phyloP scores from a whole-genome alignment of 2,888 invertebrate genomes.

The Pasiphila rectangulata region DNA sequence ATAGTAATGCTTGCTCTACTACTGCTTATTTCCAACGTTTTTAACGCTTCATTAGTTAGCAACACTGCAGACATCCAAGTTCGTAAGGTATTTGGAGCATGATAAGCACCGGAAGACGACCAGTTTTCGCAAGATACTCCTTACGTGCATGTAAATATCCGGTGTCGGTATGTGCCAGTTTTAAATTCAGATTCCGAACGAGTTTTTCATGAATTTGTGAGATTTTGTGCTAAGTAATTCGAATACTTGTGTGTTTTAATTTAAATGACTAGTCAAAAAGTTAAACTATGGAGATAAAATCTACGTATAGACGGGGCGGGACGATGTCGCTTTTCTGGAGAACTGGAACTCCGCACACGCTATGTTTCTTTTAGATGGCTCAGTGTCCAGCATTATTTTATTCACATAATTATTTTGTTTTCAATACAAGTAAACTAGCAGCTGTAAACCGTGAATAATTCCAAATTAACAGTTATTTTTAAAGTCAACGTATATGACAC shows the following conservation, averaged over 20 bases:
- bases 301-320: too few relatives aligned
- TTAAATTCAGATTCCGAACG: slow-evolving; percentile 7
- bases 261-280: too few relatives aligned
- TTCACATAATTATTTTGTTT: too few relatives aligned
- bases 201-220: not conserved
- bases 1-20: too few relatives aligned
- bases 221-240: not conserved
- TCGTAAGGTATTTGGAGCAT: slow-evolving; percentile 52
- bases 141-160: slow-evolving; percentile 40
- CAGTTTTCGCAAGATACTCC: slow-evolving; percentile 50
- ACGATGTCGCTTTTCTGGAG: too few relatives aligned
- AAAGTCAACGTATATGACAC: slow-evolving; percentile 7
- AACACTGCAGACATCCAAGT: slow-evolving; percentile 24
- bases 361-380: too few relatives aligned
- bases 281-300: too few relatives aligned
- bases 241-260: too few relatives aligned
- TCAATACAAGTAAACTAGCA: too few relatives aligned
- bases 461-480: slow-evolving; percentile 13
- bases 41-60: slow-evolving; percentile 15
- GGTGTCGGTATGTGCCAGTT: slow-evolving; percentile 19
- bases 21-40: not conserved
- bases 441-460: too few relatives aligned
- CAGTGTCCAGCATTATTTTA: too few relatives aligned
- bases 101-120: slow-evolving; percentile 60
- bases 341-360: too few relatives aligned